Percentiles rank a stretch among this genome's conserved stretches.
Conservation (phyloP, 1,140 invertebrate species). For the Catajapyx aquilonaris region DNA sequence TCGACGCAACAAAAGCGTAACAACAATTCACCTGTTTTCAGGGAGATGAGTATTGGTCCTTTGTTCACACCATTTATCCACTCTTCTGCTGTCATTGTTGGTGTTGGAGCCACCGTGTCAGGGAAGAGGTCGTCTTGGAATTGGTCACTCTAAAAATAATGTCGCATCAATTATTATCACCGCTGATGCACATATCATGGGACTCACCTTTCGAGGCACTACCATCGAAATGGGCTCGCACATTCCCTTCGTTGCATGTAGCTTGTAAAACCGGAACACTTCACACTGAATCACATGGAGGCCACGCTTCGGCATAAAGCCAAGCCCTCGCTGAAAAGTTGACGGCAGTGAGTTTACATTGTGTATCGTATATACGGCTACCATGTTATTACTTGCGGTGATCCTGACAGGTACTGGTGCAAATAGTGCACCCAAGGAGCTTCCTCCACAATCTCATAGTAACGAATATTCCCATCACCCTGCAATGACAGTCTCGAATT, state of each 20-base stretch:
- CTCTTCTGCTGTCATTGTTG: constrained; percentile 63
- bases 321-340: constrained; percentile 54
- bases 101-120: constrained; percentile 62
- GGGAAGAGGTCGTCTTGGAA: constrained; percentile 84
- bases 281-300: constrained; percentile 59
- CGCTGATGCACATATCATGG: too few relatives aligned
- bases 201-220: constrained; percentile 56
- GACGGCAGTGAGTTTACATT: constrained; percentile 4
- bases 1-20: too few relatives aligned
- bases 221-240: constrained; percentile 89
- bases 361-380: not conserved
- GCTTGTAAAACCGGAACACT: constrained; percentile 77
- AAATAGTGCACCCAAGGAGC: constrained; percentile 70
- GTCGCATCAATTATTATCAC: too few relatives aligned
- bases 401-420: constrained; percentile 76
- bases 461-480: constrained; percentile 85
- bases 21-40: constrained; percentile 50
- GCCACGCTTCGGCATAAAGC: constrained; percentile 86
- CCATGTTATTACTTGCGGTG: constrained; percentile 38
- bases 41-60: constrained; percentile 57
- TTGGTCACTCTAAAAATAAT: constrained; percentile 34
- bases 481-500: constrained; percentile 19
- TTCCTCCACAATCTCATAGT: constrained; percentile 77
- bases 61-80: constrained; percentile 70
- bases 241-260: constrained; percentile 64